phyloP scores from a whole-genome alignment of 2,797 vertebrate species.

The Ibycter americanus region DNA sequence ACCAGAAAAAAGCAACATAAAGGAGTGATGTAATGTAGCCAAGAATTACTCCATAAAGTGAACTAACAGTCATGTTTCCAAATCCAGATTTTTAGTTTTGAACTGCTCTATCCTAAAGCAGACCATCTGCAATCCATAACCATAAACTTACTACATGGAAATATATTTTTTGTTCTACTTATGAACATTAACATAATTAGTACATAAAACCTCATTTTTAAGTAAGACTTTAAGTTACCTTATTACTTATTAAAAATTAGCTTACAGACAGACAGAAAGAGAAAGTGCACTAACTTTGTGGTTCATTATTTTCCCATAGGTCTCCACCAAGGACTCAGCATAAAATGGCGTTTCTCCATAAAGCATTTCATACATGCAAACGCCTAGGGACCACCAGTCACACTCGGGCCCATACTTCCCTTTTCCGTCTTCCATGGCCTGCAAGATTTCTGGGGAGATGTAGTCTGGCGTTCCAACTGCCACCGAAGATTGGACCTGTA shows the following conservation, averaged over 20 bases:
- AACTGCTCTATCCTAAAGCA: conserved; percentile 3
- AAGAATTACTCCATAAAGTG: background rate
- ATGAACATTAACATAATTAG: background rate
- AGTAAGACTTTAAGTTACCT: background rate
- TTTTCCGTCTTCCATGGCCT: conserved; percentile 99
- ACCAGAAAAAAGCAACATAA: background rate
- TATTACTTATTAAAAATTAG: background rate
- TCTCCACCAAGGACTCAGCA: conserved; percentile 98
- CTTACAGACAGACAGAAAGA: conserved; percentile 38
- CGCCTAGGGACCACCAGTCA: conserved; percentile 99
- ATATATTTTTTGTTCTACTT: background rate
- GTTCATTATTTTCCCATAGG: conserved; percentile 99
- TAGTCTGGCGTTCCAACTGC: conserved; percentile 98
- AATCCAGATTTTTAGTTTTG: background rate
- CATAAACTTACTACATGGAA: background rate
- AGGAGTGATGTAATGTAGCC: background rate
- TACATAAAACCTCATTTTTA: background rate
- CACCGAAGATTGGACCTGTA: conserved; percentile 95
- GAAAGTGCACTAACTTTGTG: conserved; percentile 89
- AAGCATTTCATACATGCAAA: conserved; percentile 99
- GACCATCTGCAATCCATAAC: conserved; percentile 29
- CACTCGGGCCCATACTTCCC: conserved; percentile 98
- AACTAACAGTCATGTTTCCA: background rate
- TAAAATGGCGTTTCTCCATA: conserved; percentile 99
- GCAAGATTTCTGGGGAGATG: conserved; percentile 98